Base-by-base conservation (phyloP, 2,888 invertebrate genomes). In the Pseudolycoriella hygida region DNA sequence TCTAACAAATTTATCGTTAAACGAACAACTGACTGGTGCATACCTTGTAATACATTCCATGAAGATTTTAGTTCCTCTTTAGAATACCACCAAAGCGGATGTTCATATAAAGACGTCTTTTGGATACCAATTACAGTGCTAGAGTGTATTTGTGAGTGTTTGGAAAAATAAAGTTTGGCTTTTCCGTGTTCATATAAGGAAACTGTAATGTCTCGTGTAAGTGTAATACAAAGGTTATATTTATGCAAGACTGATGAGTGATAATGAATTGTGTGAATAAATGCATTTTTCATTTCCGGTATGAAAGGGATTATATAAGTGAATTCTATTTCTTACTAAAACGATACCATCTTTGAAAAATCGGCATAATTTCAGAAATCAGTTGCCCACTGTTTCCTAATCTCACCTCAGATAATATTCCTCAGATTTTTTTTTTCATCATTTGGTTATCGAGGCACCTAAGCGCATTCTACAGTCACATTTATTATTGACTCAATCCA, bases 171-270 rank as follows among this genome's bases (percentile, higher is more conserved):
- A 19, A 15, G 31, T 11, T 32, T 18, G 18, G 10, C 37, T 42
- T 30, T 11, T 25, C 17, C 19, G 38, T 38, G 19, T n/a, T 17
- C n/a, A 42, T 14, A 38, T 34, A 40, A 43, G 39, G 12, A 30
- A 48, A 42, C 17, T 34, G 15, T 12, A 45, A 51, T 51, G 51
- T 50, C 51, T 49, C 51, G 51, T 49, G 51, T 51, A 50, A 51
- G 51, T 51, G 48, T 37, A 45, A 49, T 40, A 25, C 12, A 17
- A 12, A 30, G n/a, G 25, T 25, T 25, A 25, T 25, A 25, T 25
- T 25, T 25, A 25, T 25, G 25, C 8, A 25, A 25, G 8, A 25
- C 25, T 4, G 8, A 25, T 25, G 25, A 6, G 25, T 25, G 4
- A 25, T 25, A 25, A 25, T 25, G 25, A 25, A 25, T 6, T 25